Evolutionary conservation across 2,888 invertebrate species (phyloP), one percentile per base, ranked within the genome.

Genomic region (Arrhopalites spinosus): DNA sequence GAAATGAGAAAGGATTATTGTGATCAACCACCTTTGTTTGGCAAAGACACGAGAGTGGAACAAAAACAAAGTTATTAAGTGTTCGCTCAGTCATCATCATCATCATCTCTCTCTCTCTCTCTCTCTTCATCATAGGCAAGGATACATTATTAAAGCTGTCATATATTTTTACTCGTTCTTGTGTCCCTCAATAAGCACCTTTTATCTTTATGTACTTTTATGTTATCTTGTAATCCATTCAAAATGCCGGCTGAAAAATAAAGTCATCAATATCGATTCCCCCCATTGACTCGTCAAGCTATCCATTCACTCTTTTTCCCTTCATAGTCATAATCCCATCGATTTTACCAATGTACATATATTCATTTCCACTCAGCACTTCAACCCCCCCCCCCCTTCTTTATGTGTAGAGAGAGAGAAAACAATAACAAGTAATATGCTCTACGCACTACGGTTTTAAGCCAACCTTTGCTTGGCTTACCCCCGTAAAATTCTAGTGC

Each of bases 61-160:
- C 69, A 75, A 73, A 66, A 78, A 78, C 75, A 73, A 76, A 78
- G 68, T 78, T 76, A 78, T 76, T 76, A 78, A 78, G 70, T 76
- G 66, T 66, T 71, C 43, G 29, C 56, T 66, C 45, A 25, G 43
- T 64, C 64, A 53, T 53, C 53, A 53, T 53, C 20, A 47, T 47
- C 45, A 45, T 7, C 50, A 5, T 50, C 50, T 3, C 15, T 3
- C 15, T 50, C 15, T 50, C n/a, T 50, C 50, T 50, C 50, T 50
- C n/a, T 50, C 50, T 50, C 20, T 17, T n/a, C 5, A 23, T 1
- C 13, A 11, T 8, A 53, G n/a, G 2, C 1, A 47, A 47, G n/a
- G 2, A 47, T n/a, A 17, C 47, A 11, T 45, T 45, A 45, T 45
- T 45, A 11, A 17, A n/a, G 1, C 1, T 47, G n/a, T 47, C 7